Evolutionary conservation across 2,888 invertebrate species (phyloP).

Genomic region (Argyra leucocephala): DNA sequence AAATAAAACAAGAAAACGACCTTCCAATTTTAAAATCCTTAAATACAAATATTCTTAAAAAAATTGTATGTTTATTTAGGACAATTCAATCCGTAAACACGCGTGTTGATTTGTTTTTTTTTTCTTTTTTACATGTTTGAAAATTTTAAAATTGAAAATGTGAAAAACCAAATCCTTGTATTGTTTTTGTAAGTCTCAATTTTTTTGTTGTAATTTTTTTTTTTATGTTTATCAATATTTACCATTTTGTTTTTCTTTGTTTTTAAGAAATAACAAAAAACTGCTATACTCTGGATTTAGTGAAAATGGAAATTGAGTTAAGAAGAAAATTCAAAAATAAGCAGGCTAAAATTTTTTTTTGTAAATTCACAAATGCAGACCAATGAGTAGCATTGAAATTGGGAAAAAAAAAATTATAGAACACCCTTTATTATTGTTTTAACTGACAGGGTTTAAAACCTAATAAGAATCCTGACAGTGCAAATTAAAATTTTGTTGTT

Average conservation of each 20-base stretch:
- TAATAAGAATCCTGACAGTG: slow-evolving; percentile 1
- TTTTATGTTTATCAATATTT: background rate
- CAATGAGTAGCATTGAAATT: background rate
- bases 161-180: too few species aligned
- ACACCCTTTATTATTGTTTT: background rate
- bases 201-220: background rate
- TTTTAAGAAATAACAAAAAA: background rate
- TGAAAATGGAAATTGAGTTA: too few species aligned
- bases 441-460: background rate
- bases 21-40: background rate
- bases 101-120: background rate
- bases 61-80: background rate
- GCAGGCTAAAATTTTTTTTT: too few species aligned
- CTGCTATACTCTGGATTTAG: too few species aligned
- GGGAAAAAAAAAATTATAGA: background rate
- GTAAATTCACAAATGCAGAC: too few species aligned
- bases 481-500: background rate
- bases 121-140: background rate
- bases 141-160: too few species aligned
- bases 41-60: background rate
- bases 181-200: background rate
- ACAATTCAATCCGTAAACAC: background rate
- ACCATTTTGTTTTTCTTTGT: background rate
- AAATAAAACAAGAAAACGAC: too few species aligned
- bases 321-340: too few species aligned